phyloP scores from a whole-genome alignment of 1,140 invertebrate species.

The Zaprionus davidi region DNA sequence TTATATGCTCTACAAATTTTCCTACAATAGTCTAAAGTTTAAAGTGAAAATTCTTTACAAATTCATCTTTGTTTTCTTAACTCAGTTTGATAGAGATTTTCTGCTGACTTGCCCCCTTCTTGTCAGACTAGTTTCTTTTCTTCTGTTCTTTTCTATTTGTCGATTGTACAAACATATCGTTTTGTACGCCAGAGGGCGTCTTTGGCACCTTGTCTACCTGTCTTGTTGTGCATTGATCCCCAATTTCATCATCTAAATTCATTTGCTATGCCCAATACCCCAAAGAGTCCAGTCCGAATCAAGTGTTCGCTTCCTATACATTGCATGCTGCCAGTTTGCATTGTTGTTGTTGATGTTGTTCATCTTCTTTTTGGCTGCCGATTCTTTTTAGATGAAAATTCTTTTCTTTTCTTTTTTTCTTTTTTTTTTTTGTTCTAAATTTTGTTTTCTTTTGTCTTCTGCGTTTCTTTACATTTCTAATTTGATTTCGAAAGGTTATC shows the following conservation, averaged over 20 bases:
- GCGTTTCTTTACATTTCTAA: slow-evolving; percentile 62
- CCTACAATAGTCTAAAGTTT: neutral
- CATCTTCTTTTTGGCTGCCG: slow-evolving; percentile 23
- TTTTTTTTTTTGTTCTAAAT: slow-evolving; percentile 8
- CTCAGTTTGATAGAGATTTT: neutral
- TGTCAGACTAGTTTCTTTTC: neutral
- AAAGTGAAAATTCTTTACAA: neutral
- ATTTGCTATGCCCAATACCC: slow-evolving; percentile 15
- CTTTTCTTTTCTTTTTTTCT: slow-evolving; percentile 7
- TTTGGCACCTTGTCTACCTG: slow-evolving; percentile 19
- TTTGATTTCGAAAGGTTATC: slow-evolving; percentile 80
- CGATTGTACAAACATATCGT: slow-evolving; percentile 5
- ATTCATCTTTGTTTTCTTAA: neutral
- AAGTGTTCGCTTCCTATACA: neutral
- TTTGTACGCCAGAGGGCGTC: slow-evolving; percentile 6
- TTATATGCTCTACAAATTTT: neutral
- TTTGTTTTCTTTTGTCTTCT: slow-evolving; percentile 30
- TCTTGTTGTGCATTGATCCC: slow-evolving; percentile 21
- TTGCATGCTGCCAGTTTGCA: neutral
- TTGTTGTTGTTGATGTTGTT: slow-evolving; percentile 12
- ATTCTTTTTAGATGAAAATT: slow-evolving; percentile 18
- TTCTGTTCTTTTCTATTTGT: neutral
- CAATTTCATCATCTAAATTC: slow-evolving; percentile 34
- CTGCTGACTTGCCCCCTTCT: neutral
- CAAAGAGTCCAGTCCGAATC: neutral